Evolutionary conservation across 2,888 invertebrate species (phyloP), one percentile per base, ranked within the genome.

Genomic region (Ptychoptera albimana): DNA sequence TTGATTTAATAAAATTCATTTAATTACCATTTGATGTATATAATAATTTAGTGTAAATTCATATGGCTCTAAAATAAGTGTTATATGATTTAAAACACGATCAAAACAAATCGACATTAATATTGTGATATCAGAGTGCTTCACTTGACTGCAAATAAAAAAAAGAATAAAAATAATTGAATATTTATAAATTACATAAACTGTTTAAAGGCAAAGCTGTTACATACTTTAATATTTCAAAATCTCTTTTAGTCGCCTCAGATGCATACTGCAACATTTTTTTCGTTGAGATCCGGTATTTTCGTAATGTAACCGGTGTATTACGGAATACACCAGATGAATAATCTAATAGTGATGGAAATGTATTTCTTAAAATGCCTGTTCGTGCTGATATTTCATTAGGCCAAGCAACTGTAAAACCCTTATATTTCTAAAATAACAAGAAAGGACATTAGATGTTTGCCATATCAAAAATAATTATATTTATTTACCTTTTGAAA

Each of bases 61-160:
- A 50, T 68, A 69, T 49, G 66, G 60, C 53, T 72, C 72, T 52
- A 71, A 68, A 15, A 72, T 66, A 2, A 70, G 57, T 40, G 70
- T 63, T 14, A 68, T 58, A 45, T 66, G 60, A 14, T 44, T 45
- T 45, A 60, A 57, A 42, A 63, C 59, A 2, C 60, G 54, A 48
- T 70, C 68, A 5, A 66, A 64, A 50, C 63, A 68, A 3, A 71
- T 53, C 8, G 70, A 71, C 71, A 72, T 71, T 38, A 72, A 54
- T 37, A 70, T 63, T 46, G 70, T 63, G 49, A 72, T 67, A 51
- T 70, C 69, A 6, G 70, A 69, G 50, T 72, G 72, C 48, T 69
- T 69, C 55, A 66, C 68, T 59, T 70, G 68, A 55, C 71, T 71
- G 57, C 6, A 60, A 54, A 43, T 41, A 35, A 45, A 37, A 16